These are phyloP conservation scores for Microcebus murinus DNA, from an alignment of 2,113 vertebrate species.

Conservation along the genomic window DNA sequence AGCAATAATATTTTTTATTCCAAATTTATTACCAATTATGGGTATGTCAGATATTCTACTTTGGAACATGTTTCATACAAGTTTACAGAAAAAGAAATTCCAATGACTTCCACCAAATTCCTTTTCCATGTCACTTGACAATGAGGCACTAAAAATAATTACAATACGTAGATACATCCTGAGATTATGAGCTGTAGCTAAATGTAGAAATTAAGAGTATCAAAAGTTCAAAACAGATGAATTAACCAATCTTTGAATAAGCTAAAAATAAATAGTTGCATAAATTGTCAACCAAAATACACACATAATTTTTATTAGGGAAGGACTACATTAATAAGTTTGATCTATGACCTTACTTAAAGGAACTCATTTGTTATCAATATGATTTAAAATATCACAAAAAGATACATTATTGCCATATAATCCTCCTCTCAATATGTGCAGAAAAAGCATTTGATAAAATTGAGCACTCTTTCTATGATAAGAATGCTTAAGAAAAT, in stretches of 20 bases:
- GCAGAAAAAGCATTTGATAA: too few species aligned
- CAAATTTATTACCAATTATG: slow-evolving; percentile 22
- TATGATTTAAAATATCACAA: background rate
- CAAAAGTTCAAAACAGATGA: background rate
- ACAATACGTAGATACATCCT: background rate
- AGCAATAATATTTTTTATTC: background rate
- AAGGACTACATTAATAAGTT: background rate
- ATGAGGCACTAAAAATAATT: background rate
- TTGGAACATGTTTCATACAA: background rate
- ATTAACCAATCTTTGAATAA: background rate
- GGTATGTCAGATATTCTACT: background rate
- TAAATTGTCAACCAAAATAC: background rate
- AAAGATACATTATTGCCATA: background rate
- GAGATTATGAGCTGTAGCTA: background rate
- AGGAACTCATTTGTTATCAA: background rate
- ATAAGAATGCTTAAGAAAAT: too few species aligned
- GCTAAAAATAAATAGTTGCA: slow-evolving; percentile 19
- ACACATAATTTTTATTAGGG: background rate
- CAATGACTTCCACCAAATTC: background rate
- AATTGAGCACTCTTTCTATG: too few species aligned
- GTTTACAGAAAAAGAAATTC: slow-evolving; percentile 16
- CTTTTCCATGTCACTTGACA: background rate
- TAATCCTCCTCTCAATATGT: too few species aligned
- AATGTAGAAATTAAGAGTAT: slow-evolving; percentile 27
- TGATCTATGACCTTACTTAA: background rate